Evolutionary conservation across 2,113 vertebrate species (phyloP).

Genomic region (cattle (Bos taurus)): ARS-UCD2.0 NC_037342.1:63565001-63565500

Average conservation of each 20-base stretch:
- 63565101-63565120: neutral
- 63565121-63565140: neutral
- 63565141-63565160: neutral
- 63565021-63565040: neutral
- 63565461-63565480: neutral
- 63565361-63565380: neutral
- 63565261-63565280: neutral
- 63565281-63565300: neutral
- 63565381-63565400: neutral
- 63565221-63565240: neutral
- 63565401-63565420: neutral
- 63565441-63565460: neutral
- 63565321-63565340: neutral
- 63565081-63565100: neutral
- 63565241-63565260: neutral
- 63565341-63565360: neutral
- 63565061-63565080: neutral
- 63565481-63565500: neutral
- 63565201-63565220: neutral
- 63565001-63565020: neutral
- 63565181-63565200: neutral
- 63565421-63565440: neutral
- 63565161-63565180: neutral
- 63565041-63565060: neutral
- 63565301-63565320: neutral